Evolutionary conservation across 2,888 invertebrate genomes (phyloP).

Genomic region (Rhodophaea formosa): DNA sequence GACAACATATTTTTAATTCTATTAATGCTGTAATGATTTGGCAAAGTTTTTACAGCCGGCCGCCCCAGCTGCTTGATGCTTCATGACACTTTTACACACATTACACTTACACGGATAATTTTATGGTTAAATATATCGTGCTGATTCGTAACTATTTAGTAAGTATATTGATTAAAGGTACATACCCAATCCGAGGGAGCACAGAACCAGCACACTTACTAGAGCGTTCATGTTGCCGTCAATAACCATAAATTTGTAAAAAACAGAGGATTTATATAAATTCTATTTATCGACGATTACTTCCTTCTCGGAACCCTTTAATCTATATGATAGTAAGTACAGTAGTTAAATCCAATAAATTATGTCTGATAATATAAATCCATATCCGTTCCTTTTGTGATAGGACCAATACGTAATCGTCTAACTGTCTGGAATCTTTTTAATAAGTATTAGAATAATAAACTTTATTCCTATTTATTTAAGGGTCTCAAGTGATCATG

Average conservation of each 20-base stretch:
- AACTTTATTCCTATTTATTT: not conserved
- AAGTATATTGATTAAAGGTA: not conserved
- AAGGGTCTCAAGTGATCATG: not conserved
- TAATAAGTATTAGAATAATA: not conserved
- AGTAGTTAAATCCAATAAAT: constrained; percentile 7
- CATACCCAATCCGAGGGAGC: constrained; percentile 12
- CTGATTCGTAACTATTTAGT: no score
- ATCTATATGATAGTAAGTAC: constrained; percentile 13
- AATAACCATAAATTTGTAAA: constrained; percentile 16
- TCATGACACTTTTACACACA: no score
- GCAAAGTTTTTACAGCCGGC: no score
- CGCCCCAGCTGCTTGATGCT: no score
- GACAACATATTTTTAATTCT: no score
- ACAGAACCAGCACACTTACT: constrained; percentile 2
- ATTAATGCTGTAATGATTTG: no score
- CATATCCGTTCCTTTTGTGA: constrained; percentile 9
- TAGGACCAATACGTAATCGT: not conserved
- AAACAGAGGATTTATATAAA: constrained; percentile 46
- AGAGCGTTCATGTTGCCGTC: constrained; percentile 49
- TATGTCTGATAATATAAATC: constrained; percentile 1
- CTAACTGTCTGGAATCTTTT: not conserved
- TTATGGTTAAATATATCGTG: no score
- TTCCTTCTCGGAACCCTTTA: constrained; percentile 25
- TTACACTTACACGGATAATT: no score
- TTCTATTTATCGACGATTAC: constrained; percentile 48